Percentiles rank a stretch among this genome's conserved stretches.
Evolutionary conservation across 1,140 invertebrate genomes (phyloP).

Genomic region (Drosophila rhopaloa): DNA sequence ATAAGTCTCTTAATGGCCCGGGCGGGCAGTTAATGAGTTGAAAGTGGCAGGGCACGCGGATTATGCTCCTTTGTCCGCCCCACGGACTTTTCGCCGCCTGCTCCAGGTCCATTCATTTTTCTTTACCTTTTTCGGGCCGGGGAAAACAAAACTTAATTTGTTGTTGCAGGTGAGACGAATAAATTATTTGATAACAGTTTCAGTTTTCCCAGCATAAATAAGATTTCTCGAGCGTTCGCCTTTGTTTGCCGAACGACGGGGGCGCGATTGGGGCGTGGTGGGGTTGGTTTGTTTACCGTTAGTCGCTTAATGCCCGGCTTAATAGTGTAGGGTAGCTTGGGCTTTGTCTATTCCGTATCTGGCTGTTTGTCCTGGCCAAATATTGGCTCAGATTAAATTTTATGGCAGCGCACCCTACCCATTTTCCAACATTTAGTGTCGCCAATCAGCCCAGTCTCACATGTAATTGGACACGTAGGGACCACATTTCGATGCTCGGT

Average conservation of each 20-base stretch:
- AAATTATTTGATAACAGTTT: conserved; percentile 83
- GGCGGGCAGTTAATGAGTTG: conserved; percentile 75
- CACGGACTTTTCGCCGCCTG: conserved; percentile 3
- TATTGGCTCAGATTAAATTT: conserved; percentile 60
- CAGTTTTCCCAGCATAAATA: conserved; percentile 66
- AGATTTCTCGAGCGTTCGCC: conserved; percentile 62
- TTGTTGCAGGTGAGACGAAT: conserved; percentile 81
- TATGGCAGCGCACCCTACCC: background rate
- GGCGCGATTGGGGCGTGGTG: background rate
- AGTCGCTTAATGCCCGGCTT: conserved; percentile 67
- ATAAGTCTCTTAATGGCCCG: conserved; percentile 82
- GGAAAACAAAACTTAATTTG: conserved; percentile 77
- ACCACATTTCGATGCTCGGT: conserved; percentile 12
- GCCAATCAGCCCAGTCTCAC: conserved; percentile 30
- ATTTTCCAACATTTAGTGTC: conserved; percentile 5
- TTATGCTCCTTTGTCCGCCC: conserved; percentile 58
- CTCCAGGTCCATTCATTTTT: conserved; percentile 17
- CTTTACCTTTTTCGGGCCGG: conserved; percentile 1
- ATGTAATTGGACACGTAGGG: conserved; percentile 41
- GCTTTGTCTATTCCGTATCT: conserved; percentile 55
- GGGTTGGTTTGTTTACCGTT: conserved; percentile 55
- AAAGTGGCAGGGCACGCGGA: conserved; percentile 78
- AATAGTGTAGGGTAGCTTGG: conserved; percentile 56
- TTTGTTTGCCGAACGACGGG: conserved; percentile 57
- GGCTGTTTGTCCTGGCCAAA: conserved; percentile 54